A percentile compares a stretch with the other conserved stretches of the same genome.
These are phyloP conservation scores for Malurus elegans DNA, from an alignment of 2,113 vertebrate species.

Conservation along the genomic window DNA sequence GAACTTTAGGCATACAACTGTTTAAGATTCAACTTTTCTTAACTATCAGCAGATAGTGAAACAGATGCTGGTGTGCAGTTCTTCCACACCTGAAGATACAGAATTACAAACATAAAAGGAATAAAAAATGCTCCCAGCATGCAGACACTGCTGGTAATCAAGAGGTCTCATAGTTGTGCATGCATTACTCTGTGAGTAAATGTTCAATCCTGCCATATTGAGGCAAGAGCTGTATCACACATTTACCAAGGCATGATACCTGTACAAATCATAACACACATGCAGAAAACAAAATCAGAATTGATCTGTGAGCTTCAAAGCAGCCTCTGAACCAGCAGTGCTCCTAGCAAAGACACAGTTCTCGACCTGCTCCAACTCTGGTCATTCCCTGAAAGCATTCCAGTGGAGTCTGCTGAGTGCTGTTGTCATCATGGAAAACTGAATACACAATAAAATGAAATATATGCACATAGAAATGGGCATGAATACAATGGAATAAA, in stretches of 20 bases:
- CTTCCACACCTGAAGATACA: not conserved
- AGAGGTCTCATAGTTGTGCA: not conserved
- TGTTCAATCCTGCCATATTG: not conserved
- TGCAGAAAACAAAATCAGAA: not conserved
- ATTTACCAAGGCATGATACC: not conserved
- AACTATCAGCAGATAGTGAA: not conserved
- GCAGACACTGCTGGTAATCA: not conserved
- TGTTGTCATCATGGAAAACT: not conserved
- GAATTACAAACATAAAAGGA: not conserved
- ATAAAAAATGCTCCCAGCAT: not conserved
- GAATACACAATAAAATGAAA: not conserved
- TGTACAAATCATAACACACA: not conserved
- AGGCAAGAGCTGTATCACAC: not conserved
- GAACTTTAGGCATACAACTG: not conserved
- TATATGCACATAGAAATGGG: not conserved
- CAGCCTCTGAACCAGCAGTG: not conserved
- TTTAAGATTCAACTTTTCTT: not conserved
- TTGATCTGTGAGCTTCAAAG: not conserved
- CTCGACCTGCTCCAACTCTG: fast-evolving
- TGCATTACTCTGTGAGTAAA: not conserved
- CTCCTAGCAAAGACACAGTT: not conserved
- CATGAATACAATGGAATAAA: not conserved
- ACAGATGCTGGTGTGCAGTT: not conserved
- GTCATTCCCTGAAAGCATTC: not conserved
- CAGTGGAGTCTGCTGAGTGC: not conserved